Base-by-base conservation (phyloP, 2,797 vertebrate species). In the Bufotes viridis region DNA sequence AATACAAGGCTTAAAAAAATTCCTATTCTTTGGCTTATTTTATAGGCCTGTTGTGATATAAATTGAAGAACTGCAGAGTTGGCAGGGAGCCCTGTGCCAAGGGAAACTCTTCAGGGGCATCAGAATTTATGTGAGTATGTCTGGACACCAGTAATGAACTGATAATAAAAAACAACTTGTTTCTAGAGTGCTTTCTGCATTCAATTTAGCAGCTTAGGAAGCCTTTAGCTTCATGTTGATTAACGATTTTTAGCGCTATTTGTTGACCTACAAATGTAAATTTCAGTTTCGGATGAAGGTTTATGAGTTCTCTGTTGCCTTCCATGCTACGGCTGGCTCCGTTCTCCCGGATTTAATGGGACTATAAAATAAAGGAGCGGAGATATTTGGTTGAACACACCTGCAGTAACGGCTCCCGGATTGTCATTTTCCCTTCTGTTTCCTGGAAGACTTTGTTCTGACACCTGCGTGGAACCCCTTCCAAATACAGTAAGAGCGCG, bases 391-490 rank as follows among this genome's bases (percentile, higher is more conserved):
- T 84, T 1, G 85, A 90, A 91, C 9, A 87, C 93, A 94, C 92
- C 94, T 94, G 94, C 82, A 86, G 90, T 88, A 84, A 91, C 88
- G 90, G 90, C 87, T 90, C 85, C 91, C 82, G 63, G 85, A 90
- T 91, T 91, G 90, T 91, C 91, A 90, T 93, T 92, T 78, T 89
- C 92, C 90, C 90, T 82, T 90, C 69, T 14, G 89, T 92, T 92
- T 92, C 90, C 92, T 90, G 84, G 89, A 89, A 24, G 58, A 92
- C 91, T 92, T 91, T 91, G 91, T 92, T 92, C 92, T 91, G 89
- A 93, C 94, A 95, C 93, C 94, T 93, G 94, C 93, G 89, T 90
- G 90, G 90, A 90, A 91, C 91, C 90, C 92, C 88, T 88, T 92
- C 91, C 90, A 91, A 93, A 93, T 92, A 42, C 42, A 42, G 42